Conservation (phyloP, 1,140 invertebrate species). For the Drepana arcuata region DNA sequence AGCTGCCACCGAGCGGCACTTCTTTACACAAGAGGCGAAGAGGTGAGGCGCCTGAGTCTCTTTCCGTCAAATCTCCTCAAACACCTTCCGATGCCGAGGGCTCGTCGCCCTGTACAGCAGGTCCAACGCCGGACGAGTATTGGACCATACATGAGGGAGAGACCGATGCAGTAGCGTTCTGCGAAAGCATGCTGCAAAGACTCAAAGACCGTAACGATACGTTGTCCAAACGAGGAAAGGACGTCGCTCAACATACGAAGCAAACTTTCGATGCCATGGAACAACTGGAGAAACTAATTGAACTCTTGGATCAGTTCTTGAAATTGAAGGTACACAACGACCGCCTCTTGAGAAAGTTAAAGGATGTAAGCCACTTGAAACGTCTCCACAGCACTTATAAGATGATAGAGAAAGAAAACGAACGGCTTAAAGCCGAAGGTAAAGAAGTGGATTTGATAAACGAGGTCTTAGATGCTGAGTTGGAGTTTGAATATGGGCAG, state of each 20-base stretch:
- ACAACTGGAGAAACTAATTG: slow-evolving; percentile 83
- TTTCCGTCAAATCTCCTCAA: slow-evolving; percentile 49
- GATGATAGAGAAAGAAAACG: slow-evolving; percentile 57
- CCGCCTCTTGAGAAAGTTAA: slow-evolving; percentile 77
- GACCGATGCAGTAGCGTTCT: slow-evolving; percentile 36
- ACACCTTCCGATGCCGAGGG: slow-evolving; percentile 54
- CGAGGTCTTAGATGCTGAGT: slow-evolving; percentile 63
- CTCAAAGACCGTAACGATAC: slow-evolving; percentile 49
- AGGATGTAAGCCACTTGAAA: slow-evolving; percentile 82
- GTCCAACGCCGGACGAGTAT: slow-evolving; percentile 35
- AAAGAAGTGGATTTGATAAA: slow-evolving; percentile 54
- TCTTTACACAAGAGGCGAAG: slow-evolving; percentile 55
- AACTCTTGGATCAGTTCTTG: slow-evolving; percentile 82
- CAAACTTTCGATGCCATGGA: slow-evolving; percentile 77
- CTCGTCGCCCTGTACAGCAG: slow-evolving; percentile 52
- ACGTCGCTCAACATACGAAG: slow-evolving; percentile 61
- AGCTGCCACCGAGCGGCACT: slow-evolving; percentile 50
- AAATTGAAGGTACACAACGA: slow-evolving; percentile 80
- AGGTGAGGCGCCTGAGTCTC: slow-evolving; percentile 47
- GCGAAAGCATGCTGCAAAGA: slow-evolving; percentile 51
- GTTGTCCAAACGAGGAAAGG: slow-evolving; percentile 44
- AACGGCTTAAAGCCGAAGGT: slow-evolving; percentile 41
- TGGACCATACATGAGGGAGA: slow-evolving; percentile 32
- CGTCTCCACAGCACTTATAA: slow-evolving; percentile 75
- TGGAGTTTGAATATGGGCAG: slow-evolving; percentile 75